A percentile compares a stretch with the other conserved stretches of the same genome.
Conservation (phyloP, 2,113 vertebrate species). For the Hystrix brachyura region DNA sequence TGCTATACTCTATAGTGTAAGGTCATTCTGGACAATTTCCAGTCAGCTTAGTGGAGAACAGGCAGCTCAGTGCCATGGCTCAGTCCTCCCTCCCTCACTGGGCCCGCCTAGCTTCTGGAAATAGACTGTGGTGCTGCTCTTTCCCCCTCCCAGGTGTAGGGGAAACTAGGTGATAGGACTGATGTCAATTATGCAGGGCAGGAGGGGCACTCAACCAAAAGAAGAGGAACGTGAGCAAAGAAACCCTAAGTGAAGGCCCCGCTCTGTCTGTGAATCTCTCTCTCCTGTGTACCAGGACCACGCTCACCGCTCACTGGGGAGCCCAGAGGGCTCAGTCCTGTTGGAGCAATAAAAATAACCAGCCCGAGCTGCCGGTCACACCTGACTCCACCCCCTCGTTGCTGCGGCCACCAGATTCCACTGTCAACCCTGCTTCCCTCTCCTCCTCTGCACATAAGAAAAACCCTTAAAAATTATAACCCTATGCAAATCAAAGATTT, state of each 20-base stretch:
- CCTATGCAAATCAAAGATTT: neutral
- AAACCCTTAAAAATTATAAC: neutral
- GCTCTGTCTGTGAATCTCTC: neutral
- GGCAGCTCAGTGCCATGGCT: neutral
- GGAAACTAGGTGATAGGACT: neutral
- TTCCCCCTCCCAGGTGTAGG: neutral
- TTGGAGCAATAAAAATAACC: neutral
- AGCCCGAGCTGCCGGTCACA: neutral
- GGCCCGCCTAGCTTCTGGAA: neutral
- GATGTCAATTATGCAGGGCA: too few species aligned
- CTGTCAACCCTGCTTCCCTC: neutral
- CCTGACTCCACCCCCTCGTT: neutral
- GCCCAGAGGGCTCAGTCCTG: neutral
- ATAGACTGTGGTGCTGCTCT: neutral
- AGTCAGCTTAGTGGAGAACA: neutral
- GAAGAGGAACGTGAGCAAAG: neutral
- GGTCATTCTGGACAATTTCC: neutral
- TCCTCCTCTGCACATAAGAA: neutral
- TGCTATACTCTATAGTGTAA: neutral
- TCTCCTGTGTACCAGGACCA: neutral
- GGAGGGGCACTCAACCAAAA: neutral
- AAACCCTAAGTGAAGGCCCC: neutral
- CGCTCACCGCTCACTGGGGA: neutral
- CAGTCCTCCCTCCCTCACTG: neutral
- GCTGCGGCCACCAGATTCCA: neutral